Percentiles rank a stretch among this genome's conserved stretches.
phyloP scores from a whole-genome alignment of 2,113 vertebrate genomes.

The Otis tarda region DNA sequence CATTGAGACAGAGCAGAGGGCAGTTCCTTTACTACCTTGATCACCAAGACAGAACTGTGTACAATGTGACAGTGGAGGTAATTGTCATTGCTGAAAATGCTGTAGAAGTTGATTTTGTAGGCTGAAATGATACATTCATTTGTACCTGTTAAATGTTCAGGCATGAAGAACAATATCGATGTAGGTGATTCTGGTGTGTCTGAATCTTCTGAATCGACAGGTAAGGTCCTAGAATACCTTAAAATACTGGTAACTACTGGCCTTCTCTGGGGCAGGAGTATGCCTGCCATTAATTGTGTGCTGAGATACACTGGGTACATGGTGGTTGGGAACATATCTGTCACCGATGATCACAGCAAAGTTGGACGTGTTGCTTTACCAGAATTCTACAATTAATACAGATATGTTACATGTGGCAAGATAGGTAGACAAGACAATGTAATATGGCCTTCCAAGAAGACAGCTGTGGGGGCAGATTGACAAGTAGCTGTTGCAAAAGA shows the following conservation, averaged over 20 bases:
- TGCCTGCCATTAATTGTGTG: not conserved
- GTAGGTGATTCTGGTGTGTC: not conserved
- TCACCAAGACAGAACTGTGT: not conserved
- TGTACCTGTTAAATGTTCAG: not conserved
- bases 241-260: not conserved
- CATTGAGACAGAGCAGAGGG: not conserved
- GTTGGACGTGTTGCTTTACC: not conserved
- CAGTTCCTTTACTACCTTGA: not conserved
- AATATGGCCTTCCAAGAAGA: not conserved
- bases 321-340: rapidly evolving
- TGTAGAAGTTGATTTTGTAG: not conserved
- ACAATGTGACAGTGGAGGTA: not conserved
- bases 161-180: not conserved
- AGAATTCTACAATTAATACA: not conserved
- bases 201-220: not conserved
- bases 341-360: not conserved
- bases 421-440: not conserved
- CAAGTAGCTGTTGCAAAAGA: not conserved
- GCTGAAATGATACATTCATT: not conserved
- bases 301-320: not conserved
- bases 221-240: not conserved
- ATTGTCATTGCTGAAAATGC: not conserved
- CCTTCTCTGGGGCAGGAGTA: not conserved
- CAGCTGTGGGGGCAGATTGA: not conserved
- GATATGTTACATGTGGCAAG: not conserved